Conservation (phyloP, 2,113 vertebrate species). For the Rallus limicola region DNA sequence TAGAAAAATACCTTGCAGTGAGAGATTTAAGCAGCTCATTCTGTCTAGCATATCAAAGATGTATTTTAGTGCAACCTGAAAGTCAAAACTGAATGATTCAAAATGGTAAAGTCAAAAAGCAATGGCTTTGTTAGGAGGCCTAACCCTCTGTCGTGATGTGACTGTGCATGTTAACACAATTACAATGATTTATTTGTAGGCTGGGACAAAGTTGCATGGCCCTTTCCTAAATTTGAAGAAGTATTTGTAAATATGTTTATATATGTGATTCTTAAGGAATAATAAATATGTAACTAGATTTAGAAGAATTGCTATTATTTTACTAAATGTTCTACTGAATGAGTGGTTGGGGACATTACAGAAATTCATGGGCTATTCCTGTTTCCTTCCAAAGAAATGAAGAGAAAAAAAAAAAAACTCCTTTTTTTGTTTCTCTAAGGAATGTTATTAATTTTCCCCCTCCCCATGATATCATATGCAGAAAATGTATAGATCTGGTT, state of each 20-base stretch:
- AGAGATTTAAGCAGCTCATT: slow-evolving; percentile 41
- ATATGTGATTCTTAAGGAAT: slow-evolving; percentile 7
- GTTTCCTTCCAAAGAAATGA: neutral
- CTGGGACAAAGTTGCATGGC: neutral
- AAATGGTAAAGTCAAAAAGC: slow-evolving; percentile 47
- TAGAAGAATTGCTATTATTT: neutral
- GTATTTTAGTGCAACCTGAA: slow-evolving; percentile 49
- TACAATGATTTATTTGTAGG: slow-evolving; percentile 46
- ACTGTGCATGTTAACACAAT: slow-evolving; percentile 38
- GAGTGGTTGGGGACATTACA: neutral
- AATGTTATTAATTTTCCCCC: too few relatives aligned
- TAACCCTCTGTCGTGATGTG: slow-evolving; percentile 4
- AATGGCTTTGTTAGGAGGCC: neutral
- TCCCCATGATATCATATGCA: neutral
- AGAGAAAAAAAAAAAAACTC: neutral
- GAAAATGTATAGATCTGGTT: neutral
- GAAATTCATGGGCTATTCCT: neutral
- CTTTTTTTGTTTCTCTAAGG: neutral
- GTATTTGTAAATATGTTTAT: neutral
- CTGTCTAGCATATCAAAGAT: slow-evolving; percentile 35
- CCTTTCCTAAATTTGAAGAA: slow-evolving; percentile 16
- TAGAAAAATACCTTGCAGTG: slow-evolving; percentile 29
- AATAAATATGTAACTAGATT: neutral
- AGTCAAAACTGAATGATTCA: slow-evolving; percentile 66
- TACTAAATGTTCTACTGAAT: neutral